Conservation (phyloP, 2,797 vertebrate genomes). For the Hafferia zeledoni region DNA sequence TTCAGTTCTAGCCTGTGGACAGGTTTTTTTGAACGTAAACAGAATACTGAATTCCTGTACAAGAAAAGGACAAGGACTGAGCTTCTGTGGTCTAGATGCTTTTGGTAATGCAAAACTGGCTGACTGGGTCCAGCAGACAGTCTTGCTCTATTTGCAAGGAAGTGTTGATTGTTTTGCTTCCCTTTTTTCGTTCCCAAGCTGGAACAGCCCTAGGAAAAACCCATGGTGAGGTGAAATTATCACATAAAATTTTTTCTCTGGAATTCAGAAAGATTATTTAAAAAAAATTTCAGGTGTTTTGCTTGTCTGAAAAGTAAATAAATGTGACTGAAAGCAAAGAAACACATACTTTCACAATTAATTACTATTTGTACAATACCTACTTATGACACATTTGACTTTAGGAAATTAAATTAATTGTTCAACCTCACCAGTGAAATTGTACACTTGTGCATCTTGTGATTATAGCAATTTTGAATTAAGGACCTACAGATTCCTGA, state of each 20-base stretch:
- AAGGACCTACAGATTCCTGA: constrained; percentile 53
- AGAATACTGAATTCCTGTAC: not conserved
- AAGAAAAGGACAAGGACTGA: not conserved
- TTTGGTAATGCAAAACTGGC: not conserved
- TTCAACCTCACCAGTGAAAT: constrained; percentile 44
- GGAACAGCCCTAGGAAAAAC: not conserved
- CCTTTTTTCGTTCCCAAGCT: not conserved
- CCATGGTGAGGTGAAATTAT: not conserved
- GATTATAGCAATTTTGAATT: constrained; percentile 64
- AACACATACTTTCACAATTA: constrained; percentile 10
- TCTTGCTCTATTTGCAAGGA: not conserved
- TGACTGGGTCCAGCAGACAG: not conserved
- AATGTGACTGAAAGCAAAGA: constrained; percentile 11
- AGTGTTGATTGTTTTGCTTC: not conserved
- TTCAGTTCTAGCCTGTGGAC: not conserved
- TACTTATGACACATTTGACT: constrained; percentile 29
- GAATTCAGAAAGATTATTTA: not conserved
- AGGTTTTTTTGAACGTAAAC: not conserved
- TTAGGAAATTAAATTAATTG: constrained; percentile 66
- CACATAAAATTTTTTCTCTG: not conserved
- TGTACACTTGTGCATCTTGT: constrained; percentile 11
- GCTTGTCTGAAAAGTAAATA: not conserved
- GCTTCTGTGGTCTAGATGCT: not conserved
- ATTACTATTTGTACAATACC: constrained; percentile 41
- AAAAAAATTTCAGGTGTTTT: not conserved